Conservation (phyloP, 1,140 invertebrate species). For the Aphelinus atriplicis region DNA sequence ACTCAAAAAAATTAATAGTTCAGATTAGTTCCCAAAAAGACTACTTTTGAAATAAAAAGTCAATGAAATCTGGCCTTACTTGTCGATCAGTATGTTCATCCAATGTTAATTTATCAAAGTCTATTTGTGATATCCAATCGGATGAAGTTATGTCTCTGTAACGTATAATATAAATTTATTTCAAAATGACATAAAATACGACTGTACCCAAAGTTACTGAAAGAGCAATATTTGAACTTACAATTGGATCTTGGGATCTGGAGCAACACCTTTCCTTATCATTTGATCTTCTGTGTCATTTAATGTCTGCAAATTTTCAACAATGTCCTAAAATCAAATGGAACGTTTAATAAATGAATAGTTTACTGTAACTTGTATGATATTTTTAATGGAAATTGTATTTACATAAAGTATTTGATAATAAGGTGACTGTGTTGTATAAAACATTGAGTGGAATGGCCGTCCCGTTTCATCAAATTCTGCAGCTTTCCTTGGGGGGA, state of each 20-base stretch:
- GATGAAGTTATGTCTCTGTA: conserved; percentile 68
- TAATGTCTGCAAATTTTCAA: conserved; percentile 72
- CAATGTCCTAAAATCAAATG: conserved; percentile 59
- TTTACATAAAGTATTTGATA: conserved; percentile 84
- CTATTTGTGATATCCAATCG: conserved; percentile 75
- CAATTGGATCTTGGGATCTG: conserved; percentile 70
- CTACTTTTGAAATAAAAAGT: no score
- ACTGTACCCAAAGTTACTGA: neutral
- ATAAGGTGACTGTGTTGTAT: conserved; percentile 86
- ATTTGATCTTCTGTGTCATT: conserved; percentile 77
- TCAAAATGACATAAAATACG: conserved; percentile 25
- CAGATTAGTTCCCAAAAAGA: neutral
- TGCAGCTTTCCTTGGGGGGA: conserved; percentile 85
- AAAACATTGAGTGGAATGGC: conserved; percentile 90
- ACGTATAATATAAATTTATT: conserved; percentile 39
- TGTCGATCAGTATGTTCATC: conserved; percentile 78
- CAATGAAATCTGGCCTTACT: conserved; percentile 52
- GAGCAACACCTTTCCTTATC: conserved; percentile 69
- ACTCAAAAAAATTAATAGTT: conserved; percentile 12
- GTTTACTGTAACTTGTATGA: conserved; percentile 20
- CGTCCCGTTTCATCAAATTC: conserved; percentile 90
- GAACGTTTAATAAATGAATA: neutral
- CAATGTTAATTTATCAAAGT: conserved; percentile 74
- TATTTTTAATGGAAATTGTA: conserved; percentile 34
- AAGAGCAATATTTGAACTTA: conserved; percentile 58